Evolutionary conservation across 2,797 vertebrate genomes (phyloP), one percentile per base, ranked within the genome.

Genomic region (Luscinia megarhynchos): DNA sequence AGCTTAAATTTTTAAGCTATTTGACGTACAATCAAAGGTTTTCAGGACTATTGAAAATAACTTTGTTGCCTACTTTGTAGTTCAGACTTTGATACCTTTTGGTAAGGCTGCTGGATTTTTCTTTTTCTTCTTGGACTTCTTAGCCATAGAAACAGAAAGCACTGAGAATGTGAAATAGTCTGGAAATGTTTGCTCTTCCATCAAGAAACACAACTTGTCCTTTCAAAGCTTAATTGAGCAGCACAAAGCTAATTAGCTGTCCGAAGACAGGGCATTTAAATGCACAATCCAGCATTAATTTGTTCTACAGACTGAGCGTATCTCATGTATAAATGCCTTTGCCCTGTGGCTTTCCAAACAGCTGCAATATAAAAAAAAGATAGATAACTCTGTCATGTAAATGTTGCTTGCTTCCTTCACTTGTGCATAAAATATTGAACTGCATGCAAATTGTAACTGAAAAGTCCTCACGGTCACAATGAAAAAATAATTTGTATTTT

Each of bases 151-250:
- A 94, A 48, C 54, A 90, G 90, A 97, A 96, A 97, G 73, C 73
- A 21, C 92, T 64, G 51, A 80, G 95, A 95, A 92, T 89, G 78
- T 93, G 94, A 97, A 97, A 95, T 89, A 94, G 97, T 75, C 94
- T 98, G 95, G 95, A 98, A 97, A 95, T 96, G 77, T 96, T 97
- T 96, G 97, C 94, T 97, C 94, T 97, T 97, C 96, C 93, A 97
- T 97, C 96, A 97, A 97, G 96, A 97, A 98, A 96, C 97, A 97
- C 96, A 97, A 94, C 96, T 84, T 98, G 97, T 97, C 96, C 97
- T 98, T 98, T 98, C 95, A 96, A 97, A 97, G 97, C 95, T 97
- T 98, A 98, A 98, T 98, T 98, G 98, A 98, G 97, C 97, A 97
- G 96, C 96, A 97, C 97, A 97, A 96, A 97, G 97, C 97, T 98